Base-by-base conservation (phyloP, 2,113 vertebrate genomes). In the Pantherophis guttatus region DNA sequence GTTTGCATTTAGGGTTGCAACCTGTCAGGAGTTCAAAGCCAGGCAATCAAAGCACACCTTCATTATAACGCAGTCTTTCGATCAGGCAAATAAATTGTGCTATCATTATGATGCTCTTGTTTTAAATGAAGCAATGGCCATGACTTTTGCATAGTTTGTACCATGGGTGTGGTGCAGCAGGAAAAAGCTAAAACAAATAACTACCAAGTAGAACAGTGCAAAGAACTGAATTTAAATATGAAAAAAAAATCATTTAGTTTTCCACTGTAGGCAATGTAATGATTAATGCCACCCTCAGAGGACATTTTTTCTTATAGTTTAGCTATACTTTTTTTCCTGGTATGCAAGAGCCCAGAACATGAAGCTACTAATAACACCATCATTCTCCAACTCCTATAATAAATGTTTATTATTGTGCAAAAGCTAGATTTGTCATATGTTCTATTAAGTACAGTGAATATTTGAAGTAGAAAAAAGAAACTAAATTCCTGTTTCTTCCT, bases 1-100 rank as follows among this genome's bases (percentile, higher is more conserved):
- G 95, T 98, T 98, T 98, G 93, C 95, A 94, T 98, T 98, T 97
- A 94, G 98, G 98, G 98, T 95, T 98, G 98, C 97, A 96, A 98
- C 98, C 97, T 97, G 96, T 97, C 93, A 96, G 58, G 91, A 95
- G 96, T 88, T 91, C 90, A 39, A 95, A 44, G 3, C 94, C 55
- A 96, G 95, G 94, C 94, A 95, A 94, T 95, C 8, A 86, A 91
- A 91, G 95, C 94, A 9, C 95, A 91, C 94, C 95, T 91, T 93
- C 91, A 90, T 96, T 39, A 94, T n/a, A n/a, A 12, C 17, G 2
- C 90, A 54, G 0, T 89, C 93, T 95, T 94, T 90, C 10, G 70
- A 94, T 90, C 3, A 1, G 92, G 95, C 93, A 94, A 96, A 95
- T 65, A 96, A 24, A 92, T 39, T 0, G 4, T 0, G 24, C 93